Evolutionary conservation across 2,113 vertebrate species (phyloP).

Genomic region (Saccopteryx leptura): DNA sequence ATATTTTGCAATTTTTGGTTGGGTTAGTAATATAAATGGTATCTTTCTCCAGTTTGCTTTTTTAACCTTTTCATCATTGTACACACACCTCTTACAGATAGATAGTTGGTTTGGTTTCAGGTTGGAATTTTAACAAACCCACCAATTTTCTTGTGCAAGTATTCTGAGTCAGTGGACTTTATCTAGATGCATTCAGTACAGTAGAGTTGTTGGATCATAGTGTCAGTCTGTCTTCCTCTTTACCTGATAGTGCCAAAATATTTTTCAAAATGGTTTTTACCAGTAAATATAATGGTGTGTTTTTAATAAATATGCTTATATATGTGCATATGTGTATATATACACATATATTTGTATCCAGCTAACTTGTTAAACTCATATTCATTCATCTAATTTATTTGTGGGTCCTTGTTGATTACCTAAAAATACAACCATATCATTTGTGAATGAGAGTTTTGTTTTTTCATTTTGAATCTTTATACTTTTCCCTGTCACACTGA

Average conservation of each 20-base stretch:
- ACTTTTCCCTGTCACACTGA: neutral
- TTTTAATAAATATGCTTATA: neutral
- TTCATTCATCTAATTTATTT: neutral
- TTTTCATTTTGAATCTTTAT: neutral
- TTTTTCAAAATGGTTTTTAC: neutral
- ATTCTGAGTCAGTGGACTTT: neutral
- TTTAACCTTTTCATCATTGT: neutral
- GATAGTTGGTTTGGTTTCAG: neutral
- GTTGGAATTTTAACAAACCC: neutral
- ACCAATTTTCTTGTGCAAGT: neutral
- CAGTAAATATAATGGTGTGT: neutral
- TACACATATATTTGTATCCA: neutral
- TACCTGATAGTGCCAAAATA: neutral
- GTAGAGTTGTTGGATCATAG: neutral
- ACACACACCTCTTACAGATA: neutral
- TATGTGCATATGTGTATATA: neutral
- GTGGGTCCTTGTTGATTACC: neutral
- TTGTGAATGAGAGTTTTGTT: neutral
- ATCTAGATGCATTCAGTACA: neutral
- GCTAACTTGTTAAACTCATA: neutral
- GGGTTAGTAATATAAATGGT: neutral
- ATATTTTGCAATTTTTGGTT: neutral
- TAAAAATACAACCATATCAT: neutral
- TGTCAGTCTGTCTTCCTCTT: neutral
- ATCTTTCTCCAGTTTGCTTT: neutral